Evolutionary conservation across 2,113 vertebrate species (phyloP).

Genomic region (Bagarius yarrelli): DNA sequence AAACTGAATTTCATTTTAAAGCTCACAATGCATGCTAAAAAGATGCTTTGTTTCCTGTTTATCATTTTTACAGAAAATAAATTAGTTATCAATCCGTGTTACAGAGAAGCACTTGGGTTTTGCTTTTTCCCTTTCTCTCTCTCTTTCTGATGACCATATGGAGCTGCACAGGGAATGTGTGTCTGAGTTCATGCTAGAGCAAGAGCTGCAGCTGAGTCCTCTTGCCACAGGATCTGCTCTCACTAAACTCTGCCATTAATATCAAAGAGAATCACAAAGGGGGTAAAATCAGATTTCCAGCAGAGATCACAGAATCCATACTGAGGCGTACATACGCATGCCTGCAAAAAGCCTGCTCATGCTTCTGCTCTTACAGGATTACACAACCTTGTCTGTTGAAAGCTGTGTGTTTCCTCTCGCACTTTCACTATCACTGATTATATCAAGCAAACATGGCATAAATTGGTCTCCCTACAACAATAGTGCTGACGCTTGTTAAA

Average conservation of each 20-base stretch:
- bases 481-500: background rate
- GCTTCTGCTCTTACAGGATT: background rate
- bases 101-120: background rate
- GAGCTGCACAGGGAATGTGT: background rate
- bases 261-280: conserved; percentile 14
- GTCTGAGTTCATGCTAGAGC: conserved; percentile 2
- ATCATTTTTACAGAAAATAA: background rate
- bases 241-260: conserved; percentile 12
- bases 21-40: background rate
- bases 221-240: conserved; percentile 25
- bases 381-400: background rate
- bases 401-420: background rate
- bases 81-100: conserved; percentile 23
- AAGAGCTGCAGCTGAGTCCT: conserved; percentile 22
- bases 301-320: conserved; percentile 9
- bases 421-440: background rate
- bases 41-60: conserved; percentile 13
- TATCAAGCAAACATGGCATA: background rate
- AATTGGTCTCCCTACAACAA: background rate
- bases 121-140: background rate
- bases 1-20: background rate
- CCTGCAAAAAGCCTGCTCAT: conserved; percentile 9
- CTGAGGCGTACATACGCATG: conserved; percentile 1
- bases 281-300: conserved; percentile 14
- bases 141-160: conserved; percentile 19